Conservation (phyloP, 2,113 vertebrate species). For the Archilochus colubris region DNA sequence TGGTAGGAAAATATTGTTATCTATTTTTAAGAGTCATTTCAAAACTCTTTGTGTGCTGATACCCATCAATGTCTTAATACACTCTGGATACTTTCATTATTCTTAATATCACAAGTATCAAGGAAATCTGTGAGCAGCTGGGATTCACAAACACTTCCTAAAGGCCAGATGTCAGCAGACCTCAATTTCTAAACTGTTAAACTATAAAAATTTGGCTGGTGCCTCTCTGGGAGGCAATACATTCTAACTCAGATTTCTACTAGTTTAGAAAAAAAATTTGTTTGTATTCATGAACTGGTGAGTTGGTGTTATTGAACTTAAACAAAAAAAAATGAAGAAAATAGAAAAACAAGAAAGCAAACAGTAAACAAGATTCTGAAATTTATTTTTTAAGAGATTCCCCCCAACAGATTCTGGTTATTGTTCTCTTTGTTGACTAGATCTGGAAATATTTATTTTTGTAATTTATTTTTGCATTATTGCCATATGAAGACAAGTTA, state of each 20-base stretch:
- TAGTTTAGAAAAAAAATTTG: background rate
- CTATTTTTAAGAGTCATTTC: background rate
- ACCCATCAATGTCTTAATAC: background rate
- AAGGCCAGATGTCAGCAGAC: background rate
- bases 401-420: too few relatives aligned
- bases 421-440: background rate
- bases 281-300: background rate
- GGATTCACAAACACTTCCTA: rapidly evolving
- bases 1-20: background rate
- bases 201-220: background rate
- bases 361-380: background rate
- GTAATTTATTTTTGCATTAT: background rate
- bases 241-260: background rate
- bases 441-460: background rate
- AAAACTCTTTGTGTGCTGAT: rapidly evolving
- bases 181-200: background rate
- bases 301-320: background rate
- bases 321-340: background rate
- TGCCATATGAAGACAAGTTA: background rate
- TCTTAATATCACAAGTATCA: background rate
- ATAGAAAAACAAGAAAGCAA: background rate
- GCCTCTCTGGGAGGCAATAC: rapidly evolving
- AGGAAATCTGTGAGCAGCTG: background rate
- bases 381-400: background rate
- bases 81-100: background rate